phyloP scores from a whole-genome alignment of 2,797 vertebrate genomes.

The Gobio occitaniae region DNA sequence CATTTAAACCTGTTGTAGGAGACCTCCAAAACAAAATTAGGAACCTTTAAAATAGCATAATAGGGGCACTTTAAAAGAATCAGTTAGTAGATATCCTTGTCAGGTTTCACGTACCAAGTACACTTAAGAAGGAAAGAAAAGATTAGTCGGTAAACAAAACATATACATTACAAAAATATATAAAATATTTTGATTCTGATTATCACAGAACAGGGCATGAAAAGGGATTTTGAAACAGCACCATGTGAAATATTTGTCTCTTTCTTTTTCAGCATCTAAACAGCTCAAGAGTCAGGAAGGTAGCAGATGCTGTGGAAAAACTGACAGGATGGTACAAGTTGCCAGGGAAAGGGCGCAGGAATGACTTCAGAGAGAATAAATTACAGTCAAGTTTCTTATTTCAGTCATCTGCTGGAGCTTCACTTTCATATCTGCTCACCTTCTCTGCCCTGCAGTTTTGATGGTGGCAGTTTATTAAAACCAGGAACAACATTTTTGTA shows the following conservation, averaged over 20 bases:
- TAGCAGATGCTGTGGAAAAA: slow-evolving; percentile 10
- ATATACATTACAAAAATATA: neutral
- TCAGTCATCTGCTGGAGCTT: slow-evolving; percentile 18
- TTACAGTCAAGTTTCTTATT: slow-evolving; percentile 25
- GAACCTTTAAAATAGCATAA: no score
- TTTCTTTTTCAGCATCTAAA: neutral
- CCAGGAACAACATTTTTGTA: neutral
- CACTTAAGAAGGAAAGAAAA: neutral
- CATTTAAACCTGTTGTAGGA: no score
- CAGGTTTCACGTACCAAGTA: no score
- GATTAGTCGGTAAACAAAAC: neutral
- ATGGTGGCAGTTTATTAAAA: slow-evolving; percentile 12
- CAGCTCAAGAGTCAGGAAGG: slow-evolving; percentile 22
- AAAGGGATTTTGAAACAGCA: neutral
- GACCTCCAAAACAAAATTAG: no score
- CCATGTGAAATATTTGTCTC: neutral
- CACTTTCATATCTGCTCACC: slow-evolving; percentile 1
- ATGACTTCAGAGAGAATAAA: slow-evolving; percentile 37
- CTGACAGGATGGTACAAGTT: slow-evolving; percentile 4
- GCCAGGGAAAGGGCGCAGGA: slow-evolving; percentile 3
- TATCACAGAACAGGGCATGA: neutral
- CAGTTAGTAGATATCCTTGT: no score
- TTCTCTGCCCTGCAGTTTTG: slow-evolving; percentile 14
- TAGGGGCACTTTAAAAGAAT: no score
- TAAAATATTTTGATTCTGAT: neutral